Conservation (phyloP, 1,140 invertebrate species). For the Drosophila yakuba region DNA sequence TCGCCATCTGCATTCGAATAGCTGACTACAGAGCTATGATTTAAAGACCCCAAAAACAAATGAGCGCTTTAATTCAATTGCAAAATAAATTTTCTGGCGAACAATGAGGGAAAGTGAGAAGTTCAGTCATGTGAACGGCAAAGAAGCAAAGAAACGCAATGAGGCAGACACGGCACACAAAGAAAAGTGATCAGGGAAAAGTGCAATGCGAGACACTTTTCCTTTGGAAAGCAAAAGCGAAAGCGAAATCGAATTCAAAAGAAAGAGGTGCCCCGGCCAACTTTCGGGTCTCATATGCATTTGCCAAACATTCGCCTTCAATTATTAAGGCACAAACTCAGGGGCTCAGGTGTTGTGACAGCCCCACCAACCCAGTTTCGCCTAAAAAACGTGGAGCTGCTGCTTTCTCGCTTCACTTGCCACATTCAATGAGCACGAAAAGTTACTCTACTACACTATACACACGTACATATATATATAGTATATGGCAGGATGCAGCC, state of each 20-base stretch:
- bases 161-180: slow-evolving; percentile 22
- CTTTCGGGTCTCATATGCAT: slow-evolving; percentile 34
- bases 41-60: slow-evolving; percentile 23
- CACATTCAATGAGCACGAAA: slow-evolving; percentile 53
- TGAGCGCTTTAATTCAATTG: slow-evolving; percentile 46
- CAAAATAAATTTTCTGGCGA: slow-evolving; percentile 19
- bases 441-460: slow-evolving; percentile 17
- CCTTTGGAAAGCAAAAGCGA: slow-evolving; percentile 2
- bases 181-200: slow-evolving; percentile 19
- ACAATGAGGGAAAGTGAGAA: slow-evolving; percentile 32
- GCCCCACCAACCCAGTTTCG: slow-evolving; percentile 5
- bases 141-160: slow-evolving; percentile 33
- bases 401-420: slow-evolving; percentile 59
- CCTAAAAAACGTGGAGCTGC: slow-evolving; percentile 40
- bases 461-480: not conserved
- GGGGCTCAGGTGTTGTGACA: slow-evolving; percentile 41
- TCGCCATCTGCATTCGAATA: slow-evolving; percentile 16
- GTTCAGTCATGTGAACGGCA: slow-evolving; percentile 20
- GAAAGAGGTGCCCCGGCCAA: not conserved
- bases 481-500: not conserved
- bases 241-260: not conserved
- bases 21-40: slow-evolving; percentile 1
- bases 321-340: slow-evolving; percentile 40
- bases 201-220: slow-evolving; percentile 20
- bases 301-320: slow-evolving; percentile 37